Percentiles rank a stretch among this genome's conserved stretches.
Conservation (phyloP, 2,797 vertebrate genomes). For the Staurois parvus region DNA sequence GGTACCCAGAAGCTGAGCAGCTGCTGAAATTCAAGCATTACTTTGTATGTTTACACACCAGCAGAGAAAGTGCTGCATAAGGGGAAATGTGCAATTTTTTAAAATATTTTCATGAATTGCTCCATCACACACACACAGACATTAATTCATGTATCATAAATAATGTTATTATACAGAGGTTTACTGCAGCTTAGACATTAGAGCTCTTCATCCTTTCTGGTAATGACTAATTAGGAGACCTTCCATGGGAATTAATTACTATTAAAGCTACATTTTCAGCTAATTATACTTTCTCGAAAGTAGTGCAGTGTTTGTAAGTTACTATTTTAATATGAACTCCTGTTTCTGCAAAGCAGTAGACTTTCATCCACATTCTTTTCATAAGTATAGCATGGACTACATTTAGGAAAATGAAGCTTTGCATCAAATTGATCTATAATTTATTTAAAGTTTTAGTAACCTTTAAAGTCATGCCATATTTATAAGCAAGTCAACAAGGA, state of each 20-base stretch:
- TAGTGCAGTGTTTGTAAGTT: slow-evolving; percentile 1
- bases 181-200: slow-evolving; percentile 38
- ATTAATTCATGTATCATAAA: slow-evolving; percentile 45
- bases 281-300: slow-evolving; percentile 40
- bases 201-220: slow-evolving; percentile 42
- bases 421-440: background rate
- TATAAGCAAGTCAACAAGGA: background rate
- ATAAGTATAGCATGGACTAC: background rate
- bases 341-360: slow-evolving; percentile 28
- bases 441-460: background rate
- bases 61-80: background rate
- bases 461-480: background rate
- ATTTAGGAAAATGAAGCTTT: background rate
- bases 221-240: slow-evolving; percentile 55
- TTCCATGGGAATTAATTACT: slow-evolving; percentile 55
- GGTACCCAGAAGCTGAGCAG: background rate
- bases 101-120: slow-evolving; percentile 16
- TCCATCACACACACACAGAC: slow-evolving; percentile 1
- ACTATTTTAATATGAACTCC: slow-evolving; percentile 1
- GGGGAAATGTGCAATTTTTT: background rate
- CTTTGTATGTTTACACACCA: no score
- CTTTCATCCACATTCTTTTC: slow-evolving; percentile 11
- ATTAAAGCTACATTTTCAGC: slow-evolving; percentile 50
- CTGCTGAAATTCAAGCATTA: background rate
- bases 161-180: slow-evolving; percentile 47